Evolutionary conservation across 2,888 invertebrate genomes (phyloP).

Genomic region (Invenusta paracnida): DNA sequence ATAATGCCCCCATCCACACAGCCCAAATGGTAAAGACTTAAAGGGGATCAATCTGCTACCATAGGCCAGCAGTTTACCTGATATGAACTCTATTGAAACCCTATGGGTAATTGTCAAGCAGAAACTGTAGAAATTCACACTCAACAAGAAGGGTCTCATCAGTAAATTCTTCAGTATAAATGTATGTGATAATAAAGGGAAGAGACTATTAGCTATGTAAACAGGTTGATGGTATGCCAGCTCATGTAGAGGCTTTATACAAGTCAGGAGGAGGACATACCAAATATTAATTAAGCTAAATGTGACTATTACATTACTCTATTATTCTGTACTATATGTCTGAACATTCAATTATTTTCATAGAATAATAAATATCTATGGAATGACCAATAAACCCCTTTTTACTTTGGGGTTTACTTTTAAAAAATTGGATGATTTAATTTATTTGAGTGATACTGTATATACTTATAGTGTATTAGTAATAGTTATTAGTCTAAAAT

Average conservation of each 20-base stretch:
- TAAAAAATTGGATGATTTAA: background rate
- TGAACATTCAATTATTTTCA: background rate
- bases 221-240: background rate
- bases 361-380: background rate
- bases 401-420: too few relatives aligned
- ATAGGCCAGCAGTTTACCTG: background rate
- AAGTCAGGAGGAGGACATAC: background rate
- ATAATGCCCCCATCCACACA: conserved; percentile 13
- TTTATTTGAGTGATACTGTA: background rate
- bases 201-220: background rate
- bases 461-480: too few relatives aligned
- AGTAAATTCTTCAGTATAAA: background rate
- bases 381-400: background rate
- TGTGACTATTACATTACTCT: background rate
- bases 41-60: background rate
- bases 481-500: too few relatives aligned
- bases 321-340: background rate
- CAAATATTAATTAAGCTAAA: background rate
- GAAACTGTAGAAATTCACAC: background rate
- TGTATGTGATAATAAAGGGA: background rate
- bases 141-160: background rate
- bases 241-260: background rate
- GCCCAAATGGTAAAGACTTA: background rate
- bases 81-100: conserved; percentile 6
- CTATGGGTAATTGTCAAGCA: background rate